A percentile compares a stretch with the other conserved stretches of the same genome.
Evolutionary conservation across 2,888 invertebrate species (phyloP).

Genomic region (Morinoia aosen): DNA sequence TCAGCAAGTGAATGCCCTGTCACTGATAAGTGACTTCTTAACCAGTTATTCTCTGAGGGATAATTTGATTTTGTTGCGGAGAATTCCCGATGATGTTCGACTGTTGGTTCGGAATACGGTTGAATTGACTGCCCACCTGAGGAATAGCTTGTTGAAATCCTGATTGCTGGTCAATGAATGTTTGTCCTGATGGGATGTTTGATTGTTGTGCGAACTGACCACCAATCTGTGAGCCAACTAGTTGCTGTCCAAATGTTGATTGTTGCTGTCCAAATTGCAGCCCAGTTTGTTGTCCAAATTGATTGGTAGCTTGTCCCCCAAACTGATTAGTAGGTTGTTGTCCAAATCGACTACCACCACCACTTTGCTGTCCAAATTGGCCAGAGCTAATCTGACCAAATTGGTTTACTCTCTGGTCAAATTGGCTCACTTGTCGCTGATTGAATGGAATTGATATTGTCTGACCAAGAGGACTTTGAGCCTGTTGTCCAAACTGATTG

Average conservation of each 20-base stretch:
- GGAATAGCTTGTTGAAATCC: neutral
- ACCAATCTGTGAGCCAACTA: neutral
- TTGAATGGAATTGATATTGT: neutral
- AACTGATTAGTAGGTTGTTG: neutral
- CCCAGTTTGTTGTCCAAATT: neutral
- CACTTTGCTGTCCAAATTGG: neutral
- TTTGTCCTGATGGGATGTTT: neutral
- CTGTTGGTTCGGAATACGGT: neutral
- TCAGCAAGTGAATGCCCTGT: neutral
- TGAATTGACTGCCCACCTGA: slow-evolving; percentile 15
- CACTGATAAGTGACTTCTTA: neutral
- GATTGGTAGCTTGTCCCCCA: neutral
- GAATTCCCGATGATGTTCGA: neutral
- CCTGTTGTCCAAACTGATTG: neutral
- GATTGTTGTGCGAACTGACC: neutral
- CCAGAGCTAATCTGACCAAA: neutral
- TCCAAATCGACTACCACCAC: neutral
- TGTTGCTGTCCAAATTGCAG: neutral
- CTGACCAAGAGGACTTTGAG: neutral
- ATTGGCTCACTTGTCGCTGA: neutral
- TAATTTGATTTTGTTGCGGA: neutral
- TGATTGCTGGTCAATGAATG: neutral
- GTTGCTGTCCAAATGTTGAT: neutral
- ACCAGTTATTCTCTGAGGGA: neutral
- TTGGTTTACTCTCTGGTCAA: neutral